Evolutionary conservation across 2,113 vertebrate genomes (phyloP), one percentile per base, ranked within the genome.

Genomic region (Scopus umbretta): DNA sequence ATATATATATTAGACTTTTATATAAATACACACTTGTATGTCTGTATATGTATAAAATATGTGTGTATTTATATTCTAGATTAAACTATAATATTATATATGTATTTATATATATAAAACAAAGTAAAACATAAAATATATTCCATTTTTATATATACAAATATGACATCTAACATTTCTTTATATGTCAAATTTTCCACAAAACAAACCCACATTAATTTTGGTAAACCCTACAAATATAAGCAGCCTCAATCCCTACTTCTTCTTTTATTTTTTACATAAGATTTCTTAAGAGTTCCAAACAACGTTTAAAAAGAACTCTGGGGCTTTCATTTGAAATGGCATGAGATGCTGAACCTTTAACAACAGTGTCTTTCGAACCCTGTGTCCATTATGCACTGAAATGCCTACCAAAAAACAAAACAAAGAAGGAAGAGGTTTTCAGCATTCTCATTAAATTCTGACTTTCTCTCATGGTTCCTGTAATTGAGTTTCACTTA

Each of bases 331-430:
- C 89, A 87, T 5, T 5, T 91, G 80, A 92, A 94, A 85, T 26
- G 30, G 53, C 40, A 47, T 53, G 71, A 84, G 62, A 72, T 52
- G 65, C 59, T 71, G 74, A 95, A 76, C 47, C 40, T 75, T 62
- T 82, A 91, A 93, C 76, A 94, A 86, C 67, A 72, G 65, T 18
- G 40, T 72, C 68, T 94, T 92, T 96, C 92, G 93, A 83, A 29
- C 20, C n/a, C 43, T 71, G 38, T 82, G 65, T 75, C 81, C 86
- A 82, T 85, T 83, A 76, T 30, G 17, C 45, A 80, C 26, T 78
- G 59, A 80, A 89, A 96, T 53, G 80, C 34, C 78, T 66, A 75
- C 53, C 43, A 94, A 90, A 85, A 87, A 89, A 86, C n/a, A n/a
- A 88, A 79, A 49, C n/a, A 86, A 91, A 89, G 56, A 47, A 78